Percentiles rank a stretch among this genome's conserved stretches.
Conservation (phyloP, 2,797 vertebrate genomes). For the Lagorchestes hirsutus region DNA sequence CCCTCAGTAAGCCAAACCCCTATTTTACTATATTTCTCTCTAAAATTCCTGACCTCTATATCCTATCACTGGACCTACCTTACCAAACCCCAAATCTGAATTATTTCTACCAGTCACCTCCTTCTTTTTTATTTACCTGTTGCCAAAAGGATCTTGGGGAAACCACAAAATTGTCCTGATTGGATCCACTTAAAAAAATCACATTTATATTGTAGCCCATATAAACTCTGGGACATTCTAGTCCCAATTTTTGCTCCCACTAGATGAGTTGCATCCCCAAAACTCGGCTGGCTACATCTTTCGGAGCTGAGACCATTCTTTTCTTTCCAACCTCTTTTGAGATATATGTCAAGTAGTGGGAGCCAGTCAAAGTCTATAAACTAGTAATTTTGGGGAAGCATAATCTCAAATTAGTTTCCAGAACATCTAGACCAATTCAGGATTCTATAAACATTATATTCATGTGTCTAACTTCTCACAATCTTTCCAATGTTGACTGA, state of each 20-base stretch:
- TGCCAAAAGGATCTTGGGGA: neutral
- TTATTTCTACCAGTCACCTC: neutral
- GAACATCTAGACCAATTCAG: neutral
- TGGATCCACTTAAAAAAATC: neutral
- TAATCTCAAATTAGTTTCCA: neutral
- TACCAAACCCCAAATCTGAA: neutral
- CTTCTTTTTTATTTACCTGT: neutral
- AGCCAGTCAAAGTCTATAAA: neutral
- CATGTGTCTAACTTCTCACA: neutral
- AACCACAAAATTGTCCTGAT: neutral
- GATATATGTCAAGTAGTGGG: neutral
- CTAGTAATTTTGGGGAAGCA: neutral
- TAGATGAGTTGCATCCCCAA: neutral
- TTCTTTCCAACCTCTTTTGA: neutral
- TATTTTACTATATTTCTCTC: neutral
- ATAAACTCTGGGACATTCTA: neutral
- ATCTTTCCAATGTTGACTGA: neutral
- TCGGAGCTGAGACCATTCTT: neutral
- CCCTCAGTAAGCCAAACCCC: neutral
- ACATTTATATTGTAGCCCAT: neutral
- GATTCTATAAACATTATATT: neutral
- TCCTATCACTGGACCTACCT: neutral
- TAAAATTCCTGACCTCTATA: neutral
- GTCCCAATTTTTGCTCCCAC: neutral
- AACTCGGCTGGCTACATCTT: neutral